Evolutionary conservation across 1,140 invertebrate genomes (phyloP), one percentile per base, ranked within the genome.

Genomic region (Drosophila athabasca): DNA sequence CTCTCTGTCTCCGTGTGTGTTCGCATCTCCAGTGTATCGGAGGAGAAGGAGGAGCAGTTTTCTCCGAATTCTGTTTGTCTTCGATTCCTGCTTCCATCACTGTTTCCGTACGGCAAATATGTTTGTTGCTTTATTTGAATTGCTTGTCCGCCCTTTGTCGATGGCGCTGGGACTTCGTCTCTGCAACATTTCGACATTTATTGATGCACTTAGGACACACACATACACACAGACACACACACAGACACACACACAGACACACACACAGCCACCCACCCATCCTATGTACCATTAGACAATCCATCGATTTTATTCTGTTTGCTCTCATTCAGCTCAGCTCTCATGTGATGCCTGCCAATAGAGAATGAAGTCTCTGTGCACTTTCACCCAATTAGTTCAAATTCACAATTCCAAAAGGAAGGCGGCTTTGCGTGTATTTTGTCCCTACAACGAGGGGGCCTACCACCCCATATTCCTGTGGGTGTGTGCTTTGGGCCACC

Each of bases 71-170:
- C n/a, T 85, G 64, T 85, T 77, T 77, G 65, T 70, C 48, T 68
- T 88, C 65, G 75, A 69, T 69, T 68, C 49, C 64, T 29, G 45
- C 64, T 75, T 68, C 60, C 52, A 74, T 66, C 74, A 51, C 61
- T 53, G 53, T 19, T 73, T 73, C 51, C 69, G 71, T 43, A 52
- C 68, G 69, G 80, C 68, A 54, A 76, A 74, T 76, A 53, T 78
- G 73, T 75, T 67, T 79, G 65, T 67, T 79, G 62, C 64, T 66
- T 72, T 88, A 81, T 87, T 87, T 88, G 82, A 88, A 82, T 85
- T 85, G 57, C 48, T 57, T 67, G 60, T 66, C 60, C 49, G 53
- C 29, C 43, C 48, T 52, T 24, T 39, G 35, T 39, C 35, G 3
- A 13, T 13, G 35, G 4, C 13, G 35, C 3, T 11, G 53, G 60